These are phyloP conservation scores for Trichogramma evanescens DNA, from an alignment of 2,888 invertebrate species.

Conservation along the genomic window DNA sequence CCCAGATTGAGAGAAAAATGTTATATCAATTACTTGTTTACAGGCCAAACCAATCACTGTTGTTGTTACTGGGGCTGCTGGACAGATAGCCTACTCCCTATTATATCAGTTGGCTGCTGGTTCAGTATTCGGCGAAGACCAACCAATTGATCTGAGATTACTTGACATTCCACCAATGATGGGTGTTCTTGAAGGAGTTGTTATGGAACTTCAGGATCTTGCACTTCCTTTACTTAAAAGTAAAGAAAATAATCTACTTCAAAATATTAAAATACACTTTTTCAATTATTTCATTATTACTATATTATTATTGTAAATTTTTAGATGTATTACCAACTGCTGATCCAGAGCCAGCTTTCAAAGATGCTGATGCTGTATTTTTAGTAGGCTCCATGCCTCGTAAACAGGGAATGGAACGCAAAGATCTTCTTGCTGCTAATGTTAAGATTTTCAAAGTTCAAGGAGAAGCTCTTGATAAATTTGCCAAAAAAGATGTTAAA, in stretches of 20 bases:
- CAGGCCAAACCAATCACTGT: constrained; percentile 83
- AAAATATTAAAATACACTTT: background rate
- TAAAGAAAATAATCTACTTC: constrained; percentile 26
- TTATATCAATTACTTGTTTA: constrained; percentile 1
- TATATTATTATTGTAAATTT: constrained; percentile 20
- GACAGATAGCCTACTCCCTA: constrained; percentile 97
- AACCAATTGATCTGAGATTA: constrained; percentile 80
- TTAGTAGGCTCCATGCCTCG: constrained; percentile 98
- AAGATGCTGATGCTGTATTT: constrained; percentile 91
- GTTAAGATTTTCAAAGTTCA: constrained; percentile 97
- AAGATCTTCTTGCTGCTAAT: constrained; percentile 93
- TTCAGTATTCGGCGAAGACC: constrained; percentile 85
- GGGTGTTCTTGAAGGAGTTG: constrained; percentile 94
- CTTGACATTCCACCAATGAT: constrained; percentile 95
- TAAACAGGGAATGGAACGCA: constrained; percentile 96
- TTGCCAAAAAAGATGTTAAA: constrained; percentile 87
- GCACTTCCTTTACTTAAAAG: constrained; percentile 81
- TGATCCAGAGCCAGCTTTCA: constrained; percentile 87
- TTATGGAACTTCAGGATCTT: constrained; percentile 95
- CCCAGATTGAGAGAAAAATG: background rate
- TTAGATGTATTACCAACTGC: constrained; percentile 75
- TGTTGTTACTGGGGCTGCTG: constrained; percentile 96
- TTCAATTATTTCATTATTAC: background rate
- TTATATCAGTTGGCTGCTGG: constrained; percentile 92
- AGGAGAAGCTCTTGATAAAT: constrained; percentile 86